Evolutionary conservation across 1,140 invertebrate genomes (phyloP), one percentile per base, ranked within the genome.

Genomic region (Papilio helenus): DNA sequence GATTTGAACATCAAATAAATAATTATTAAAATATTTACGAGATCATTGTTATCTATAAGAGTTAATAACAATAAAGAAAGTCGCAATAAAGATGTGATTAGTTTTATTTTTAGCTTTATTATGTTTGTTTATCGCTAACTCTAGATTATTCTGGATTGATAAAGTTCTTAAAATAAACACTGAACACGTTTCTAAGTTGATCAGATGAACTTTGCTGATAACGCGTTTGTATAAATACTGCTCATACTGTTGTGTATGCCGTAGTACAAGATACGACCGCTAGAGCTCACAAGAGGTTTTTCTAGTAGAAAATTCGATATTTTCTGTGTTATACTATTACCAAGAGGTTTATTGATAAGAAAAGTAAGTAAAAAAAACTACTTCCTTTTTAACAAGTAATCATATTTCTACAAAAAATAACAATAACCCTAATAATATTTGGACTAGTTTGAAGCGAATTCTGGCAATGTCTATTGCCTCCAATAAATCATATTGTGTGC

Each of bases 151-250:
- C 58, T 61, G 58, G 8, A 23, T 61, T 26, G 58, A 61, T 61
- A 61, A 61, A 12, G 58, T 61, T 72, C 20, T 72, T 72, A 72
- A 72, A 72, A 72, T 42, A 42, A 46, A 44, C 34, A 46, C 34
- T 23, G 12, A 44, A 42, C n/a, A 42, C 7, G 39, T 18, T 72
- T 42, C 14, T 1, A 16, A 42, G 20, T 23, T 44, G 34, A 72
- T 72, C 72, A 72, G 72, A 72, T 72, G 34, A 72, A 44, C 10
- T 18, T 9, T 12, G 4, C 72, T 44, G 72, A 72, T 72, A 72
- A 72, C 20, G 12, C 14, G 9, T 72, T 72, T n/a, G 42, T 72
- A 72, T 72, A 72, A 72, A 72, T 72, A 72, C 72, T 23, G 72
- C 34, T 0, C 29, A n/a, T 16, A 18, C 16, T 4, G 68, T 8